phyloP scores from a whole-genome alignment of 2,888 invertebrate genomes.

The Diabrotica balteata region DNA sequence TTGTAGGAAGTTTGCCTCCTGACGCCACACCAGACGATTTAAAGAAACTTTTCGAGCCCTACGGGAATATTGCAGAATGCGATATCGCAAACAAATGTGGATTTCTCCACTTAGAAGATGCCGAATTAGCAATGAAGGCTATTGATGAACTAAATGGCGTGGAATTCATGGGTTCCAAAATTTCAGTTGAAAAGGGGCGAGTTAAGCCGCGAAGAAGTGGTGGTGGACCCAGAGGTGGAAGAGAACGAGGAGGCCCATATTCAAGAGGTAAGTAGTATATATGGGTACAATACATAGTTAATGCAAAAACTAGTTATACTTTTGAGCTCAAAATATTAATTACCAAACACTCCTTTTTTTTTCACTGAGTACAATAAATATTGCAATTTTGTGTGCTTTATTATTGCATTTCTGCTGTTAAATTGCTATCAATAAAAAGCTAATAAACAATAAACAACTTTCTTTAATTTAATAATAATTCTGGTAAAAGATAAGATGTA shows the following conservation, averaged over 20 bases:
- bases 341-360: too few species aligned
- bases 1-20: conserved; percentile 90
- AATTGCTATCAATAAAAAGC: too few species aligned
- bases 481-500: too few species aligned
- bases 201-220: conserved; percentile 74
- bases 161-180: conserved; percentile 82
- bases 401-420: too few species aligned
- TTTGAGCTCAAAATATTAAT: too few species aligned
- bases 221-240: conserved; percentile 64
- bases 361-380: too few species aligned
- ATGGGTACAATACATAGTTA: too few species aligned
- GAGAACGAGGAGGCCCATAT: conserved; percentile 58
- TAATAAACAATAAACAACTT: too few species aligned
- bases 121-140: conserved; percentile 82
- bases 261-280: conserved; percentile 44
- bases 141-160: conserved; percentile 82
- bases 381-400: too few species aligned
- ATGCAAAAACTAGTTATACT: too few species aligned
- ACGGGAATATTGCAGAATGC: conserved; percentile 89
- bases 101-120: conserved; percentile 89
- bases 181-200: conserved; percentile 84
- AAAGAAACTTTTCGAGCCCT: conserved; percentile 82
- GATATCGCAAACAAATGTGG: conserved; percentile 95
- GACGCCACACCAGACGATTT: conserved; percentile 85
- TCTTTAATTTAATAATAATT: too few species aligned